Percentiles rank a stretch among this genome's conserved stretches.
phyloP scores from a whole-genome alignment of 2,113 vertebrate genomes.

The Scomber japonicus region DNA sequence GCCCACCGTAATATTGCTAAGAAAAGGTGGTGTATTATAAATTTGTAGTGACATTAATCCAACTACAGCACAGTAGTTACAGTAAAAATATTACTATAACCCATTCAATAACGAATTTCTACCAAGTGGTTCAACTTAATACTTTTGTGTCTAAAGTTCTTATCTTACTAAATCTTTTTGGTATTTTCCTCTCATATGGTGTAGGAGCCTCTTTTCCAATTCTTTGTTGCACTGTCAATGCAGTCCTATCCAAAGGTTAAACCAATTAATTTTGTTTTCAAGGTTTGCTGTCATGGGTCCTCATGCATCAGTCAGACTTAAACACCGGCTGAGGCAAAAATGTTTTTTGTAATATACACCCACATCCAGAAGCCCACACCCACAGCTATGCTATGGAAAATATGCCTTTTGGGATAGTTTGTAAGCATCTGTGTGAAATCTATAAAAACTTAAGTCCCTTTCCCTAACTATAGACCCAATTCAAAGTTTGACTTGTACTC shows the following conservation, averaged over 20 bases:
- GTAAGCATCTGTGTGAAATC: background rate
- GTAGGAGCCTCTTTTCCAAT: too few species aligned
- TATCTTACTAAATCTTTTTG: too few species aligned
- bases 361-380: background rate
- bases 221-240: background rate
- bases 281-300: background rate
- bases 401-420: background rate
- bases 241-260: background rate
- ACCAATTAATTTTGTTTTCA: background rate
- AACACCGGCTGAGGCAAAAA: background rate
- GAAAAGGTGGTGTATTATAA: too few species aligned
- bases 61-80: too few species aligned
- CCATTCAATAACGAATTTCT: too few species aligned
- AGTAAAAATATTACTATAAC: too few species aligned
- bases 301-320: background rate
- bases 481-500: slow-evolving; percentile 12
- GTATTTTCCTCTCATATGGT: background rate
- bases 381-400: background rate
- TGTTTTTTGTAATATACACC: background rate
- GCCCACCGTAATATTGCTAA: too few species aligned
- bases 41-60: too few species aligned
- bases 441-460: background rate
- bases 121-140: too few species aligned
- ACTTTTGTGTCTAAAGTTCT: too few species aligned
- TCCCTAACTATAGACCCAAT: background rate